Evolutionary conservation across 2,113 vertebrate genomes (phyloP).

Genomic region (Colossoma macropomum): DNA sequence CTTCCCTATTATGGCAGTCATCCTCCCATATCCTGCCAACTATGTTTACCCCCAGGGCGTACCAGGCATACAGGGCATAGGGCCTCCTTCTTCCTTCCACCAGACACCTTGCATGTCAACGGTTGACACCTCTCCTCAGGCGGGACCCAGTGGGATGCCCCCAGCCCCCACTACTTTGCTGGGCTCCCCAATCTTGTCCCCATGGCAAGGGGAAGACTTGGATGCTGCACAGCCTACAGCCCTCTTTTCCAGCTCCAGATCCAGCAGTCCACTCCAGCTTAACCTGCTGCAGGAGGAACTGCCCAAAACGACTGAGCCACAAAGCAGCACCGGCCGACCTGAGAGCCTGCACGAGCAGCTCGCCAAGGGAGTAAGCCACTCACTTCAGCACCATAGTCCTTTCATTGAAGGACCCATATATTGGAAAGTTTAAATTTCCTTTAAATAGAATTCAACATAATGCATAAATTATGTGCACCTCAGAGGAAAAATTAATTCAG

Average conservation of each 20-base stretch:
- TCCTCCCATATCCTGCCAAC: slow-evolving; percentile 77
- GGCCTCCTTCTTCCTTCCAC: slow-evolving; percentile 48
- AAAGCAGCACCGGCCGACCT: slow-evolving; percentile 57
- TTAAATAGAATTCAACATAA: no score
- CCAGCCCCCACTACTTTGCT: slow-evolving; percentile 16
- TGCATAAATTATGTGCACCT: no score
- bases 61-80: not conserved
- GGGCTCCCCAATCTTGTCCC: slow-evolving; percentile 27
- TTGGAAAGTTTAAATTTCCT: no score
- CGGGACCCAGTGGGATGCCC: slow-evolving; percentile 57
- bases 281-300: slow-evolving; percentile 86
- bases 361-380: slow-evolving; percentile 61
- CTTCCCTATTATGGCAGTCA: slow-evolving; percentile 76
- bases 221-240: slow-evolving; percentile 41
- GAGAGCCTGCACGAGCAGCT: slow-evolving; percentile 70
- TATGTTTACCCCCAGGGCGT: slow-evolving; percentile 68
- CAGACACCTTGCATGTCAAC: slow-evolving; percentile 60
- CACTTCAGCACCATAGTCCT: not conserved
- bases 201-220: slow-evolving; percentile 55
- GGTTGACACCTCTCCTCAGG: slow-evolving; percentile 1
- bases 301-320: slow-evolving; percentile 71
- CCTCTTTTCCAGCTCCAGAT: slow-evolving; percentile 78
- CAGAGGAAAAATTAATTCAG: not conserved
- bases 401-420: no score
- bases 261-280: slow-evolving; percentile 87